phyloP scores from a whole-genome alignment of 2,888 invertebrate species.

The Ischnura elegans region DNA sequence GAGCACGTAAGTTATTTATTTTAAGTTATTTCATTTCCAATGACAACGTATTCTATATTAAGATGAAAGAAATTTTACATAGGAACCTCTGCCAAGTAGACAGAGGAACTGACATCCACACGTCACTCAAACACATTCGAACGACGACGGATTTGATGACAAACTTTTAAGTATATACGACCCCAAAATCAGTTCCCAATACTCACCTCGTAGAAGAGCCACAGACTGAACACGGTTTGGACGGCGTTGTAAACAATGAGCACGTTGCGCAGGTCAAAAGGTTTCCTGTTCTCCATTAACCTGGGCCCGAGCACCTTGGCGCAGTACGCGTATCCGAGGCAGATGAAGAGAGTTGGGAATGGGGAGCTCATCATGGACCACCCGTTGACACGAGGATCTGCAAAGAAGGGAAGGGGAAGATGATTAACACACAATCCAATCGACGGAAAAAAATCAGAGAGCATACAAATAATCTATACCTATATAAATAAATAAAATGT shows the following conservation, averaged over 20 bases:
- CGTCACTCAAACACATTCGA: neutral
- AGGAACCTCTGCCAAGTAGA: too few species aligned
- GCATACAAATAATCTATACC: too few species aligned
- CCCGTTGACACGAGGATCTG: constrained; percentile 93
- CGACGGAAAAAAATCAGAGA: too few species aligned
- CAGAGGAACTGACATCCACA: too few species aligned
- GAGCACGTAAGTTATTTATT: too few species aligned
- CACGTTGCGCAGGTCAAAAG: constrained; percentile 88
- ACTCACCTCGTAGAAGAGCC: constrained; percentile 95
- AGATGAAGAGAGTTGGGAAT: constrained; percentile 90
- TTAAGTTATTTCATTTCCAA: too few species aligned
- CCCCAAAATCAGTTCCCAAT: neutral
- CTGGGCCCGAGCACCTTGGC: constrained; percentile 90
- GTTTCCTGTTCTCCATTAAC: constrained; percentile 94
- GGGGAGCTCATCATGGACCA: constrained; percentile 96
- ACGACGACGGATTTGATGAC: neutral
- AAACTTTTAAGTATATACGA: neutral
- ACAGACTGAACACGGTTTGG: constrained; percentile 93
- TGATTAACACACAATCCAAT: neutral
- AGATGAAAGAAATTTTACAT: too few species aligned
- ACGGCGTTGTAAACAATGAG: constrained; percentile 93
- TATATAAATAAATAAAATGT: too few species aligned
- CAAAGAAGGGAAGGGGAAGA: constrained; percentile 73
- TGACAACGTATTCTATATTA: too few species aligned
- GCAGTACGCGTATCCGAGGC: constrained; percentile 90